Conservation (phyloP, 2,888 invertebrate genomes). For the Lithophane semibrunnea region DNA sequence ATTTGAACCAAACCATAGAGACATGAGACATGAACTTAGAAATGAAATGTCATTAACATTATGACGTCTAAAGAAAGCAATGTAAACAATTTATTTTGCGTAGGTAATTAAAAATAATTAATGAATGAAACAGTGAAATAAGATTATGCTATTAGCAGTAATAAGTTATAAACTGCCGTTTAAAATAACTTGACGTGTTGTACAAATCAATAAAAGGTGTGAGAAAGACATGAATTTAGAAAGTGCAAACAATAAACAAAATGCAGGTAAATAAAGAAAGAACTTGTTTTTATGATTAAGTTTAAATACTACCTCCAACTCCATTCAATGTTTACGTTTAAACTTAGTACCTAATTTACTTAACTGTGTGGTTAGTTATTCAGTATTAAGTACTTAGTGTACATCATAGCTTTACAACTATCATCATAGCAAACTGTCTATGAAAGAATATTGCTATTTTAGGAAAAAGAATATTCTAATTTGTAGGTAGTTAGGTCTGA, state of each 20-base stretch:
- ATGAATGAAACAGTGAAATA: slow-evolving; percentile 45
- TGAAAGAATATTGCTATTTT: not conserved
- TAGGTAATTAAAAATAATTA: not conserved
- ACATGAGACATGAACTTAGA: slow-evolving; percentile 25
- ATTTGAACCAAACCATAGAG: slow-evolving; percentile 39
- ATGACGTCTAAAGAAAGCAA: slow-evolving; percentile 13
- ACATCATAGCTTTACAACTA: not conserved
- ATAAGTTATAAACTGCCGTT: not conserved
- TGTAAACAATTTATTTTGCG: slow-evolving; percentile 47
- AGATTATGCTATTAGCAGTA: not conserved
- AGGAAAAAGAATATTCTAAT: no score
- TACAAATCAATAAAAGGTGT: slow-evolving; percentile 8
- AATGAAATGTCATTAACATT: slow-evolving; percentile 33
- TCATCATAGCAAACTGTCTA: not conserved
- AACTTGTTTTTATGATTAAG: slow-evolving; percentile 1
- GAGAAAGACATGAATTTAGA: slow-evolving; percentile 25
- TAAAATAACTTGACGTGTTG: slow-evolving; percentile 1
- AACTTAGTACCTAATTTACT: not conserved
- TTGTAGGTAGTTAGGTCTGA: not conserved
- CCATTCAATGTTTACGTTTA: not conserved
- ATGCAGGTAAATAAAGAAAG: slow-evolving; percentile 51
- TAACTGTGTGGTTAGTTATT: not conserved
- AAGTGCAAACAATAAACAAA: slow-evolving; percentile 25
- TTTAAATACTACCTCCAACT: not conserved
- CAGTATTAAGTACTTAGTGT: not conserved